These are phyloP conservation scores for Parauchenoglanis ngamensis DNA, from an alignment of 2,797 vertebrate species.

Conservation along the genomic window DNA sequence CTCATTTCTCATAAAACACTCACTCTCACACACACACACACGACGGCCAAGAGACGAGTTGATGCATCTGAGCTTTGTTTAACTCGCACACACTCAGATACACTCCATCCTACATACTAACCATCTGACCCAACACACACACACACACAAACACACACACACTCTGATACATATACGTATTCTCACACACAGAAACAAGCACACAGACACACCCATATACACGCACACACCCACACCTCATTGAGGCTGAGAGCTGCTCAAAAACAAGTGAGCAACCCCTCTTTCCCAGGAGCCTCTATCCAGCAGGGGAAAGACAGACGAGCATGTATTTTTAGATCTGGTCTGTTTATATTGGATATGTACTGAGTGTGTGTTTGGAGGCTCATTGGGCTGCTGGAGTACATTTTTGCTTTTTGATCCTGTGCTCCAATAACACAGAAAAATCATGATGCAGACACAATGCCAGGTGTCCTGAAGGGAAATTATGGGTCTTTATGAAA, in stretches of 20 bases:
- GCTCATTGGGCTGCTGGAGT: not conserved
- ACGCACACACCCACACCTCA: not conserved
- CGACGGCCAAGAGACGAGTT: constrained; percentile 17
- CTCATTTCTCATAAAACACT: constrained; percentile 41
- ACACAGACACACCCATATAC: not conserved
- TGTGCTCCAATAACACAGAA: not conserved
- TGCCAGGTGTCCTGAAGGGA: not conserved
- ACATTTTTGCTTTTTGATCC: not conserved
- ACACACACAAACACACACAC: not conserved
- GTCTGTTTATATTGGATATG: constrained; percentile 10
- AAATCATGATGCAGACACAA: not conserved
- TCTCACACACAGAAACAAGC: not conserved
- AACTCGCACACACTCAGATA: constrained; percentile 35
- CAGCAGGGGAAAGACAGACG: not conserved
- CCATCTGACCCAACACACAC: not conserved
- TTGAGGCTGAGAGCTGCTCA: not conserved
- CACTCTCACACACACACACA: not conserved
- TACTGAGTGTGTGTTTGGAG: not conserved
- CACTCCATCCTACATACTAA: constrained; percentile 31
- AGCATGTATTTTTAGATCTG: not conserved
- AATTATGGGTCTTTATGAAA: not conserved
- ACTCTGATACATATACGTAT: not conserved
- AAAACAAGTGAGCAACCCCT: not conserved
- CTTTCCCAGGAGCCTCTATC: not conserved
- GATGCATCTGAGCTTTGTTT: constrained; percentile 42